A percentile compares a stretch with the other conserved stretches of the same genome.
Evolutionary conservation across 2,888 invertebrate species (phyloP).

Genomic region (Pammene fasciana): DNA sequence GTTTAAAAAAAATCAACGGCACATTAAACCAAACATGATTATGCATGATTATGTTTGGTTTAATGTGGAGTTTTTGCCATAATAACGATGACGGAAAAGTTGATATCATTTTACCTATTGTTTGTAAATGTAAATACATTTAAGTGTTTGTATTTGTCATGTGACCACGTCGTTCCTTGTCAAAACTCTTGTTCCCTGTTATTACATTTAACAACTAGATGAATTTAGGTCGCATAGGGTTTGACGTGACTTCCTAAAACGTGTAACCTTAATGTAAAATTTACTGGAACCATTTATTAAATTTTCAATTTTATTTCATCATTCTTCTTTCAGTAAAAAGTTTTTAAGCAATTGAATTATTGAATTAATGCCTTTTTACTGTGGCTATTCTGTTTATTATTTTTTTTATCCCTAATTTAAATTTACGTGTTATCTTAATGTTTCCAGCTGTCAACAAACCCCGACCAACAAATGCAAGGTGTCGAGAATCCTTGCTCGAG

Average conservation of each 20-base stretch:
- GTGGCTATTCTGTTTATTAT: no score
- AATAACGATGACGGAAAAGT: background rate
- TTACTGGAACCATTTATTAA: no score
- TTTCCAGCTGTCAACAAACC: constrained; percentile 68
- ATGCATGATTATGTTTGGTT: background rate
- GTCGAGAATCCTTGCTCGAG: constrained; percentile 79
- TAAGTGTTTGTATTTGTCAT: constrained; percentile 29
- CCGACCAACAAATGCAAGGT: constrained; percentile 71
- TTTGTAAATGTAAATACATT: constrained; percentile 24
- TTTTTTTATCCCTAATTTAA: no score
- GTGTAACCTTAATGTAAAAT: no score
- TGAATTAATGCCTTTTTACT: no score
- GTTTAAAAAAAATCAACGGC: background rate
- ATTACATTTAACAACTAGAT: no score
- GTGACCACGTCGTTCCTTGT: constrained; percentile 25
- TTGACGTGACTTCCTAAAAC: background rate
- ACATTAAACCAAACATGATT: background rate
- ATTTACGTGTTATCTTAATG: background rate
- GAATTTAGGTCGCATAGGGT: constrained; percentile 6
- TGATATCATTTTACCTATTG: constrained; percentile 28
- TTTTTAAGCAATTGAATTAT: no score
- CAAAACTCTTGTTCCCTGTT: background rate
- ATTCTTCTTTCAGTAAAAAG: no score
- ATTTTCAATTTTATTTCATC: no score
- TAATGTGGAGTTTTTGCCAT: background rate